These are phyloP conservation scores for Torymus aiolomorphi DNA, from an alignment of 2,888 invertebrate genomes.

Conservation along the genomic window DNA sequence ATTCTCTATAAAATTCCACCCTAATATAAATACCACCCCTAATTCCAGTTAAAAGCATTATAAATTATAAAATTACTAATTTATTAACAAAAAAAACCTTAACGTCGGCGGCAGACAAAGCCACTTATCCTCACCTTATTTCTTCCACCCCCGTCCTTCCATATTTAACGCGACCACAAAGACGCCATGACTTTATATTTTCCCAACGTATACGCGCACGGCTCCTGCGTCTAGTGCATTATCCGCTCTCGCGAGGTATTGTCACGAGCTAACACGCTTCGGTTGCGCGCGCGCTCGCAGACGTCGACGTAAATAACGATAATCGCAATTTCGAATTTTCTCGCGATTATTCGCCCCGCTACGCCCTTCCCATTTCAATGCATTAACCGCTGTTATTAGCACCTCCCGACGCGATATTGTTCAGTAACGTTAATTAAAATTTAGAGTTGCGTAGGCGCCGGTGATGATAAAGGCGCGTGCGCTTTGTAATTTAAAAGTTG, in stretches of 20 bases:
- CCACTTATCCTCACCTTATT: neutral
- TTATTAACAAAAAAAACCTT: neutral
- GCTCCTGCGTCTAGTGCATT: slow-evolving; percentile 14
- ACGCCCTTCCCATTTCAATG: slow-evolving; percentile 2
- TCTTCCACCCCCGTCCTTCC: too few relatives aligned
- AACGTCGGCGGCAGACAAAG: neutral
- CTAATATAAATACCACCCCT: too few relatives aligned
- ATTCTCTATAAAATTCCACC: too few relatives aligned
- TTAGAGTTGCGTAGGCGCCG: neutral
- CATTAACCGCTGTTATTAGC: slow-evolving; percentile 30
- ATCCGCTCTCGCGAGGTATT: slow-evolving; percentile 28
- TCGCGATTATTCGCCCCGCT: slow-evolving; percentile 30
- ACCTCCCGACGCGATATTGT: slow-evolving; percentile 22
- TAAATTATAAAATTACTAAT: too few relatives aligned
- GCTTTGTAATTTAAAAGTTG: too few relatives aligned
- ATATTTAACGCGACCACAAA: too few relatives aligned
- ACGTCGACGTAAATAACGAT: slow-evolving; percentile 48
- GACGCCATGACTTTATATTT: too few relatives aligned
- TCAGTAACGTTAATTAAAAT: slow-evolving; percentile 37
- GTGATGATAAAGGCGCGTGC: too few relatives aligned
- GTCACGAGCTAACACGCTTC: neutral
- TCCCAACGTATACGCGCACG: too few relatives aligned
- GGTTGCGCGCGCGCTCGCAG: neutral
- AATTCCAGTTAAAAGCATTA: too few relatives aligned
- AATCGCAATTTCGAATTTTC: slow-evolving; percentile 41